A percentile compares a stretch with the other conserved stretches of the same genome.
Evolutionary conservation across 2,888 invertebrate species (phyloP).

Genomic region (Rosalia funebris): DNA sequence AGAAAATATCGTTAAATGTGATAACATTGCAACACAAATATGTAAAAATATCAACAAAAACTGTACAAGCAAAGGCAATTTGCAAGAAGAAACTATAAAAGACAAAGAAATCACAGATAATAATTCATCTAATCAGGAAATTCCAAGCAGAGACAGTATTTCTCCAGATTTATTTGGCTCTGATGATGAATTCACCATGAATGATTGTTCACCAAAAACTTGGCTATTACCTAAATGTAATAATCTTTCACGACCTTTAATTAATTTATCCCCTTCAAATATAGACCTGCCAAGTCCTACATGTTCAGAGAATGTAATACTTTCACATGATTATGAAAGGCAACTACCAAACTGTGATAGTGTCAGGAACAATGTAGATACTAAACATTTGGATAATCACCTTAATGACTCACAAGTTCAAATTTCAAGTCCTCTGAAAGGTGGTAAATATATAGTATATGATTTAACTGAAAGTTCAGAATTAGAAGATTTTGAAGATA

Average conservation of each 20-base stretch:
- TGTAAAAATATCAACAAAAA: too few relatives aligned
- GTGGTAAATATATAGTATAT: not conserved
- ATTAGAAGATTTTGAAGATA: too few relatives aligned
- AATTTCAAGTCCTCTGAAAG: slow-evolving; percentile 12
- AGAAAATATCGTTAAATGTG: too few relatives aligned
- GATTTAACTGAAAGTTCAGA: slow-evolving; percentile 10
- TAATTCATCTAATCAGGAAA: not conserved
- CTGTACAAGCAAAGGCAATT: not conserved
- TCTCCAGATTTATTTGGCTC: slow-evolving; percentile 59
- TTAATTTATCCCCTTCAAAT: slow-evolving; percentile 17
- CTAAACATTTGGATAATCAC: slow-evolving; percentile 38
- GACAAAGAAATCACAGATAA: too few relatives aligned
- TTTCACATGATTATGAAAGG: not conserved
- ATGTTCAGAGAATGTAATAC: not conserved
- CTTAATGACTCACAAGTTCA: not conserved
- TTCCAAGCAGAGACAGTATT: slow-evolving; percentile 25
- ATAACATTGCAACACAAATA: too few relatives aligned
- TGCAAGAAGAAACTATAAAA: not conserved
- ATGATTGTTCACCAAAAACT: slow-evolving; percentile 3
- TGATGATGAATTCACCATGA: slow-evolving; percentile 51
- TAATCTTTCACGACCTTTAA: slow-evolving; percentile 17
- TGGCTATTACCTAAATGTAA: not conserved
- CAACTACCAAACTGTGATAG: not conserved
- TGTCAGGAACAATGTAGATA: slow-evolving; percentile 24
- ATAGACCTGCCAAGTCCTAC: not conserved